phyloP scores from a whole-genome alignment of 1,140 invertebrate species.

The Euschistus heros region DNA sequence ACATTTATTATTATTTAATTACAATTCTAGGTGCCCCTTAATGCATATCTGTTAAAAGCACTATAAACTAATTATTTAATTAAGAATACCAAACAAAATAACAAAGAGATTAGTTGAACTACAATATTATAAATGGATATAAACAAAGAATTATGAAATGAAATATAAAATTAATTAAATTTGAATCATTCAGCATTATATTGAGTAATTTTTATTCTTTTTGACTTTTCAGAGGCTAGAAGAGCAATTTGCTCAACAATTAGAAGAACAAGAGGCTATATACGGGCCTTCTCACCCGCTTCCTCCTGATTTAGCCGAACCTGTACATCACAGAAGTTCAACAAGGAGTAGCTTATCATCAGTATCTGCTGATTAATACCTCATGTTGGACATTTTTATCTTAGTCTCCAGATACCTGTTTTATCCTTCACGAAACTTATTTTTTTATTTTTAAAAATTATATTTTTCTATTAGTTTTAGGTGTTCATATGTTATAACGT shows the following conservation, averaged over 20 bases:
- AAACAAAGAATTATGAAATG: too few species aligned
- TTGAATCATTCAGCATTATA: too few species aligned
- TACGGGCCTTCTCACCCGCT: constrained; percentile 49
- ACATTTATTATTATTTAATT: too few species aligned
- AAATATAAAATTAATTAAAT: too few species aligned
- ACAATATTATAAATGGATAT: too few species aligned
- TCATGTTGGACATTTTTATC: not conserved
- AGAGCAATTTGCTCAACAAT: constrained; percentile 69
- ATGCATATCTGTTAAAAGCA: too few species aligned
- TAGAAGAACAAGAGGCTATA: constrained; percentile 73
- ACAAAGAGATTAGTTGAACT: too few species aligned
- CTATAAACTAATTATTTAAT: too few species aligned
- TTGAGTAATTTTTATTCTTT: too few species aligned
- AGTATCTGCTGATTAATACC: constrained; percentile 44
- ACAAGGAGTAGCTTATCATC: constrained; percentile 59
- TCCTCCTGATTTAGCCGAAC: constrained; percentile 48
- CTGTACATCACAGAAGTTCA: constrained; percentile 45
- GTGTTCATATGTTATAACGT: too few species aligned
- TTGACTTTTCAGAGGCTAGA: constrained; percentile 58
- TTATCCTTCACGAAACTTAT: not conserved
- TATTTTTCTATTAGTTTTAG: constrained; percentile 8
- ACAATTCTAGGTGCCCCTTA: too few species aligned
- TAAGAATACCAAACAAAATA: too few species aligned
- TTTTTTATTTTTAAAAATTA: constrained; percentile 5
- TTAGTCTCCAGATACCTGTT: constrained; percentile 4